A percentile compares a stretch with the other conserved stretches of the same genome.
These are phyloP conservation scores for Mercenaria mercenaria DNA, from an alignment of 1,140 invertebrate species.

Conservation along the genomic window DNA sequence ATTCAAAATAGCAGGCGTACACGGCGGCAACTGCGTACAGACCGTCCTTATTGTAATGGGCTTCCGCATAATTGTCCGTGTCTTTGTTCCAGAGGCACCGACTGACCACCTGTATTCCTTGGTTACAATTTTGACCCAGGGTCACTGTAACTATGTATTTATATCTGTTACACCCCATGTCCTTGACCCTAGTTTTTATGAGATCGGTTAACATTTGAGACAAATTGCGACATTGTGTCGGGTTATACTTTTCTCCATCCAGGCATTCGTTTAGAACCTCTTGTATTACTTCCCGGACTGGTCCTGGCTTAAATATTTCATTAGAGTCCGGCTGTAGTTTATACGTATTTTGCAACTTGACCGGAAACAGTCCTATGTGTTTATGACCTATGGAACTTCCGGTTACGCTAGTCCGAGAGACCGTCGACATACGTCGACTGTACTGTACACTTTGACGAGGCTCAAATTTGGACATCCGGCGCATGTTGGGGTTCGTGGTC, in stretches of 20 bases:
- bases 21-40: constrained; percentile 81
- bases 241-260: constrained; percentile 76
- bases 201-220: constrained; percentile 75
- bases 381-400: constrained; percentile 59
- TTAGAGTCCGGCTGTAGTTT: constrained; percentile 66
- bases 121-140: constrained; percentile 79
- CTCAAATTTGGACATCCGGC: constrained; percentile 61
- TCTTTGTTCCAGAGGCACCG: constrained; percentile 82
- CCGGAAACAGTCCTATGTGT: constrained; percentile 62
- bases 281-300: constrained; percentile 71
- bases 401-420: constrained; percentile 67
- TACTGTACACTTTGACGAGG: constrained; percentile 52
- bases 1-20: constrained; percentile 83
- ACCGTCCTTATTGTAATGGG: constrained; percentile 74
- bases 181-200: constrained; percentile 78
- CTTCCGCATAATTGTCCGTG: constrained; percentile 80
- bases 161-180: constrained; percentile 77
- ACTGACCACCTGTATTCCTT: constrained; percentile 78
- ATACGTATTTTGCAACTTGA: constrained; percentile 77
- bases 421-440: constrained; percentile 72
- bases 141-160: constrained; percentile 79
- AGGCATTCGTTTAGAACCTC: constrained; percentile 73
- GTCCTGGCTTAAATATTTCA: constrained; percentile 73
- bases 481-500: constrained; percentile 62
- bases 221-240: constrained; percentile 71